Base-by-base conservation (phyloP, 2,888 invertebrate species). In the Pinctada fucata region DNA sequence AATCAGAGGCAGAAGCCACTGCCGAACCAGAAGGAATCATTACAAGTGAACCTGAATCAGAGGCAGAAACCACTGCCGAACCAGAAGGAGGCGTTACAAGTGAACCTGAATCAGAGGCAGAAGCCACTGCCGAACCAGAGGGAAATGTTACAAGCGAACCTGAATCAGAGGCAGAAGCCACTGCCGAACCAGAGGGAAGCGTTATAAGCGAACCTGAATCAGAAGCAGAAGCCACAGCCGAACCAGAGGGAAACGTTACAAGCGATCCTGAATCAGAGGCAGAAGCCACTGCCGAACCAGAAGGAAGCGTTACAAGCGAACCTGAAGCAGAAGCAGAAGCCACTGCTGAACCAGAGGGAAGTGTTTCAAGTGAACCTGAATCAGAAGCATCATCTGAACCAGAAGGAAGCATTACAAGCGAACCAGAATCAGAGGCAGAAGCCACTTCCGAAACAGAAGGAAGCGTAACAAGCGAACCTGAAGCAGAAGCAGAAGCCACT, bases 301-400 rank as follows among this genome's bases (percentile, higher is more conserved):
- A 76, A 72, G 50, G 79, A 47, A 79, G 76, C 52, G 69, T 64
- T 52, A 76, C 76, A 47, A 6, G 67, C 16, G 77, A 65, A 76
- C 69, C 79, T 72, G 81, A 79, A 78, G 48, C 77, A 10, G 80
- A 76, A 76, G 47, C 79, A 52, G 82, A 81, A 75, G 69, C 69
- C 2, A 71, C 75, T 0, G 52, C 71, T n/a, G 81, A 83, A 79
- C 77, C 82, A 63, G 77, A 65, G 66, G 16, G 71, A 5, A 66
- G 71, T 8, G 31, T 45, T 3, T 3, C 64, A 63, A 31, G 51
- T 4, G 81, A 75, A 64, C 52, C 72, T 13, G 77, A 81, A 70
- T 63, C 75, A 3, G 68, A 70, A 45, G 45, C 76, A 3, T n/a
- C n/a, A n/a, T n/a, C n/a, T n/a, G 31, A 31, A 31, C 31, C 31